Percentiles rank a stretch among this genome's conserved stretches.
Evolutionary conservation across 2,797 vertebrate species (phyloP).

Genomic region (Babyrousa celebensis): DNA sequence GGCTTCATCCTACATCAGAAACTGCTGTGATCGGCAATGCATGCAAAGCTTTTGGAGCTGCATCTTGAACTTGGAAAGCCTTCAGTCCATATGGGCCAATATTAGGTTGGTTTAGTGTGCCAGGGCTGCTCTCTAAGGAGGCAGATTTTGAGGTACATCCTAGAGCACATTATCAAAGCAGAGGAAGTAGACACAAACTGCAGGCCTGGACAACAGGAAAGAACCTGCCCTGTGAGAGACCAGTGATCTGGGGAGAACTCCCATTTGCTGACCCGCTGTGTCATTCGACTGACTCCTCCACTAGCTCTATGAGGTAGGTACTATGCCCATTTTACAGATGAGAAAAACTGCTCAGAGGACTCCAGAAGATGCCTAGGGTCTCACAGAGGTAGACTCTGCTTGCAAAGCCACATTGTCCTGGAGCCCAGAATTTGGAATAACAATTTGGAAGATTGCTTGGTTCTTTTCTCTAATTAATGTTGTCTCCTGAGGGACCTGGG

Average conservation of each 20-base stretch:
- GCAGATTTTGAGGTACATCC: neutral
- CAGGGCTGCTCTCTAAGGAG: neutral
- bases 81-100: neutral
- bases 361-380: neutral
- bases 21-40: neutral
- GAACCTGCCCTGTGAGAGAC: neutral
- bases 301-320: accelerated
- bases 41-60: neutral
- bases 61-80: conserved; percentile 34
- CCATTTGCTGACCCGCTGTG: accelerated
- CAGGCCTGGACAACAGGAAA: neutral
- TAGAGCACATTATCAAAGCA: neutral
- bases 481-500: neutral
- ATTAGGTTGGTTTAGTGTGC: neutral
- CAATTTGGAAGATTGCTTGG: neutral
- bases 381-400: neutral
- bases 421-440: neutral
- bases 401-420: neutral
- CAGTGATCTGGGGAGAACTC: neutral
- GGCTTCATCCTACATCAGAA: neutral
- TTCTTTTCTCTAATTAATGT: neutral
- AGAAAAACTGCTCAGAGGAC: neutral
- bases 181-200: neutral
- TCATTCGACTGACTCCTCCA: no score
- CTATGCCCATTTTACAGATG: neutral